Percentiles rank a stretch among this genome's conserved stretches.
Conservation (phyloP, 2,888 invertebrate species). For the Agonopterix arenella region DNA sequence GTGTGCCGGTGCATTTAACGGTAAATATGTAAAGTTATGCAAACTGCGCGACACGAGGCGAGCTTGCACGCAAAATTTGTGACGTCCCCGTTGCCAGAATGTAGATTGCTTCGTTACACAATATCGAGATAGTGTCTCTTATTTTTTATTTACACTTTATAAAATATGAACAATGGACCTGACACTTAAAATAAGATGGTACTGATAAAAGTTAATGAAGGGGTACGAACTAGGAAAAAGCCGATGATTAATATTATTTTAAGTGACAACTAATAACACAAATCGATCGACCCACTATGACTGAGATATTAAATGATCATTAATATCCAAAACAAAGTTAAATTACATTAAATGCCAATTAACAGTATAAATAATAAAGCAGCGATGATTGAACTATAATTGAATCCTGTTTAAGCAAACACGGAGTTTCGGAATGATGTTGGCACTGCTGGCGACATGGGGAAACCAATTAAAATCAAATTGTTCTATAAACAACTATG, state of each 20-base stretch:
- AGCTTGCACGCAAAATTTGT: constrained; percentile 50
- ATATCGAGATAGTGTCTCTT: not conserved
- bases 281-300: no score
- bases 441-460: constrained; percentile 13
- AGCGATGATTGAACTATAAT: constrained; percentile 1
- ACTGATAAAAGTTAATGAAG: no score
- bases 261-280: no score
- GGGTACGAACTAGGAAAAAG: no score
- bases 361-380: not conserved
- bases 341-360: constrained; percentile 3
- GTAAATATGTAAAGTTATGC: constrained; percentile 65
- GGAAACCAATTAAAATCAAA: constrained; percentile 64
- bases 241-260: no score
- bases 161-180: no score
- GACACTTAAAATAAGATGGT: not conserved
- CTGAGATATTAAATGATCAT: no score
- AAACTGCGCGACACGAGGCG: constrained; percentile 39
- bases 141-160: no score
- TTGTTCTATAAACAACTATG: constrained; percentile 52
- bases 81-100: constrained; percentile 34
- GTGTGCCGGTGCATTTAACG: constrained; percentile 37
- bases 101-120: constrained; percentile 37
- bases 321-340: no score
- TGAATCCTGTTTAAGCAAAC: not conserved
- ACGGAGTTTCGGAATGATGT: not conserved